These are phyloP conservation scores for Caenorhabditis zanzibari DNA, from an alignment of 2,888 invertebrate species.

Conservation along the genomic window DNA sequence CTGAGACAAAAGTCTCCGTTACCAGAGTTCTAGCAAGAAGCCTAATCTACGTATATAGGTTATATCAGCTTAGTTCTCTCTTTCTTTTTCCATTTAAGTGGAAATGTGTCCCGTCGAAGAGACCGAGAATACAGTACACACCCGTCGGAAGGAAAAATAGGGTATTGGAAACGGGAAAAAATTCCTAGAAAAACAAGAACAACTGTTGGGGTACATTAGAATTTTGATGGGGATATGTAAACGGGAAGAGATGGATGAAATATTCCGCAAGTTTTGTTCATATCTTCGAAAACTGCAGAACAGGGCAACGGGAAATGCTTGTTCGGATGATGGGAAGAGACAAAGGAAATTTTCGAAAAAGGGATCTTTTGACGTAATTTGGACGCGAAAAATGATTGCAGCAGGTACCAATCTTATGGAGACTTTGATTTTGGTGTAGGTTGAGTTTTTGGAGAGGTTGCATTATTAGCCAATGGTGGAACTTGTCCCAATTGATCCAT, in stretches of 20 bases:
- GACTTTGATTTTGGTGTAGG: constrained; percentile 15
- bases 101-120: constrained; percentile 35
- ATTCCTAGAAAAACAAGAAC: constrained; percentile 30
- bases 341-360: neutral
- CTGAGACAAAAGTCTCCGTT: neutral
- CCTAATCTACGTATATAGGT: neutral
- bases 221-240: constrained; percentile 25
- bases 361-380: neutral
- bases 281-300: neutral
- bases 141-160: constrained; percentile 36
- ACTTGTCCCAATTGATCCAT: constrained; percentile 43
- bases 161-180: constrained; percentile 29
- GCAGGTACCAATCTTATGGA: constrained; percentile 5
- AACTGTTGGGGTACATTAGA: neutral
- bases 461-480: constrained; percentile 24
- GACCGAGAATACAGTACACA: constrained; percentile 59
- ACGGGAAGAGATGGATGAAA: constrained; percentile 13
- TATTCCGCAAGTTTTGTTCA: neutral
- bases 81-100: neutral
- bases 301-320: constrained; percentile 40
- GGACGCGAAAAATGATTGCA: neutral
- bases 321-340: constrained; percentile 2
- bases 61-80: neutral
- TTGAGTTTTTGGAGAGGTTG: constrained; percentile 19
- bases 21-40: constrained; percentile 12